Base-by-base conservation (phyloP, 2,797 vertebrate genomes). In the Pogonophryne albipinna region DNA sequence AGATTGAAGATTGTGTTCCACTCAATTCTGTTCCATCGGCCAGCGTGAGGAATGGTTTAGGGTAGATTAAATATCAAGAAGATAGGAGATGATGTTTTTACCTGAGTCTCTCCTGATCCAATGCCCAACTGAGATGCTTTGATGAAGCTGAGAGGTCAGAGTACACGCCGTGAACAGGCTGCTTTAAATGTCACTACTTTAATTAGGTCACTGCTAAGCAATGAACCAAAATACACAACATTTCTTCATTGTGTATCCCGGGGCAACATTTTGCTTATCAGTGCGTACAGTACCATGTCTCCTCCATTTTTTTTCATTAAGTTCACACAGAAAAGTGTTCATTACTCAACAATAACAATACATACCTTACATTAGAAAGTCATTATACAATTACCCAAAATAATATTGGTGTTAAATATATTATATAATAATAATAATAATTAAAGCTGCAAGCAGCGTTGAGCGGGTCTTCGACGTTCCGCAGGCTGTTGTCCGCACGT, bases 71-170 rank as follows among this genome's bases (percentile, higher is more conserved):
- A 85, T 83, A 88, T 85, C 78, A 76, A 83, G 78, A 45, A 71
- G 85, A 90, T 85, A 85, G 79, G 85, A 83, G 67, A 60, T 80
- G 77, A 85, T 81, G 82, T 79, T 69, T 81, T 72, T 67, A 79
- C 66, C 66, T 20, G 69, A 80, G 80, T 71, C 76, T 74, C 47
- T 63, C 80, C 82, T 82, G 84, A 90, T 85, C 79, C 19, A 2
- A 51, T 44, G 73, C 66, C 74, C 61, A 51, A 58, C 57, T 1
- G 57, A 76, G 64, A 52, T 64, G 47, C 58, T 74, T 74, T 84
- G 75, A 76, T 82, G 83, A 42, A 60, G 50, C 57, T 15, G 44
- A 53, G 47, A 70, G 66, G 56, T 72, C 71, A 38, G 31, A 51
- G 27, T 11, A 12, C 41, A 12, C 41, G 38, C 14, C 19, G 42